A percentile compares a stretch with the other conserved stretches of the same genome.
Conservation (phyloP, 2,113 vertebrate genomes). For the Hepsetus odoe region DNA sequence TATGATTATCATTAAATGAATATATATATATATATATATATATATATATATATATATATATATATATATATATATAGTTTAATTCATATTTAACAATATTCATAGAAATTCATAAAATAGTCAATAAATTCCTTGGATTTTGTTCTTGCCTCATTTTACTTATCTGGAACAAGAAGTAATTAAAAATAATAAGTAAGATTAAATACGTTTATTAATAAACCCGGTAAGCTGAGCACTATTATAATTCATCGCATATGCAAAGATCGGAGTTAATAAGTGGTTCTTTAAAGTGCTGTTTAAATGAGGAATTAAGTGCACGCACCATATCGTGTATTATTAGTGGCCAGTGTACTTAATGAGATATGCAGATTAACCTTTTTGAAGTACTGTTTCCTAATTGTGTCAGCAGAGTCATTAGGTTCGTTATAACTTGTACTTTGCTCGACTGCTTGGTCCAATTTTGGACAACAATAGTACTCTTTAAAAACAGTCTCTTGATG, state of each 20-base stretch:
- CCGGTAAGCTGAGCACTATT: not conserved
- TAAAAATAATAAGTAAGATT: not conserved
- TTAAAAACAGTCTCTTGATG: slow-evolving; percentile 29
- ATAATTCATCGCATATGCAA: not conserved
- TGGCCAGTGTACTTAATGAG: slow-evolving; percentile 45
- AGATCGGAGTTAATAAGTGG: slow-evolving; percentile 13
- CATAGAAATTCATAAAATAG: not conserved
- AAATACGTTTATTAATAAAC: not conserved
- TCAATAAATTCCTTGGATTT: not conserved
- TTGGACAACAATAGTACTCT: slow-evolving; percentile 26
- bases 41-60: too few species aligned
- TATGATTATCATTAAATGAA: too few species aligned
- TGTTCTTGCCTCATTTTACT: not conserved
- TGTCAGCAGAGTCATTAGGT: slow-evolving; percentile 40
- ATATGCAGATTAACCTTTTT: slow-evolving; percentile 54
- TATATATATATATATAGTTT: not conserved
- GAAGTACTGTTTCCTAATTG: slow-evolving; percentile 43
- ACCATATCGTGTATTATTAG: slow-evolving; percentile 45
- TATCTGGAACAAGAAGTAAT: not conserved
- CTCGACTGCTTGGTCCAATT: slow-evolving; percentile 35
- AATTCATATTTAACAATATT: not conserved
- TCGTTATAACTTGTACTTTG: slow-evolving; percentile 28
- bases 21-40: too few species aligned
- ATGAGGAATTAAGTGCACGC: slow-evolving; percentile 21
- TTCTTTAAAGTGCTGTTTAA: slow-evolving; percentile 10